These are phyloP conservation scores for Hylaeus volcanicus DNA, from an alignment of 1,140 invertebrate species.

Conservation along the genomic window DNA sequence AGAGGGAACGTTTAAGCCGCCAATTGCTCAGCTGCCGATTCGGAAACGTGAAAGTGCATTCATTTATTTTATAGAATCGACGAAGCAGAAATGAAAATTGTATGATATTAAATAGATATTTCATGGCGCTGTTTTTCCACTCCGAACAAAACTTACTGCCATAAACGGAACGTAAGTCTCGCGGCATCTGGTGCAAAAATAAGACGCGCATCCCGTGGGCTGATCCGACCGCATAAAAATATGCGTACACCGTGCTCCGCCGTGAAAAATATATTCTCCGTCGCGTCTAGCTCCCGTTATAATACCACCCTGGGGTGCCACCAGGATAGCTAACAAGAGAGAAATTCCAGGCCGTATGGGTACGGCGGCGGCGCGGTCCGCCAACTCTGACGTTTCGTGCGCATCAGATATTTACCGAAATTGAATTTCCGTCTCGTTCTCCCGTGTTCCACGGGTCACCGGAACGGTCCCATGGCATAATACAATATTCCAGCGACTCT, in stretches of 20 bases:
- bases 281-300: neutral
- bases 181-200: neutral
- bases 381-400: slow-evolving; percentile 23
- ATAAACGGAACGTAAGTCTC: neutral
- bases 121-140: neutral
- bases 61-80: no score
- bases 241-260: neutral
- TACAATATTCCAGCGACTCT: slow-evolving; percentile 49
- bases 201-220: neutral
- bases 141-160: neutral
- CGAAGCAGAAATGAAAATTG: no score
- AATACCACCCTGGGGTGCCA: neutral
- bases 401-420: slow-evolving; percentile 67
- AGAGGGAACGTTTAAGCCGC: slow-evolving; percentile 8
- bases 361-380: neutral
- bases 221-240: slow-evolving; percentile 1
- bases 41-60: neutral
- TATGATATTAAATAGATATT: neutral
- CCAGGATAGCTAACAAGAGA: neutral
- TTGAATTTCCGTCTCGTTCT: slow-evolving; percentile 64
- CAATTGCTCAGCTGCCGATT: neutral
- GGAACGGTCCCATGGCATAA: slow-evolving; percentile 48
- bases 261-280: slow-evolving; percentile 4
- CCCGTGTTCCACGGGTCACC: slow-evolving; percentile 43
- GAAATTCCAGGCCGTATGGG: slow-evolving; percentile 22